Evolutionary conservation across 2,888 invertebrate genomes (phyloP).

Genomic region (Lepetodrilus schrolli): DNA sequence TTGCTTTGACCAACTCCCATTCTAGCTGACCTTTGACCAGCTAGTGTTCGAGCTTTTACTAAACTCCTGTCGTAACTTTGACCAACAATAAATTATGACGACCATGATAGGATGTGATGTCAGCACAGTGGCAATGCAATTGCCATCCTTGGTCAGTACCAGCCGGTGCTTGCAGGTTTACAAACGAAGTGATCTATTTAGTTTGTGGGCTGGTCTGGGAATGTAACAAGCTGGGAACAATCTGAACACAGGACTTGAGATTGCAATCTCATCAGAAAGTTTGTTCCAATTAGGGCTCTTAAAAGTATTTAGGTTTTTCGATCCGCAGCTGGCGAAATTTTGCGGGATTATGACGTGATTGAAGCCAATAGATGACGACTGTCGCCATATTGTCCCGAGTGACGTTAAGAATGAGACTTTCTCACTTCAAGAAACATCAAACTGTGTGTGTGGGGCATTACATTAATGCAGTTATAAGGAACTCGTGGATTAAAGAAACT

Average conservation of each 20-base stretch:
- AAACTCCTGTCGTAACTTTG: too few relatives aligned
- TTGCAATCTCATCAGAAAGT: background rate
- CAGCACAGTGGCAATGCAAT: too few relatives aligned
- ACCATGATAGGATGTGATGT: too few relatives aligned
- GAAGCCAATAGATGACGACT: background rate
- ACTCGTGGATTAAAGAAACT: background rate
- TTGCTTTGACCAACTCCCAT: too few relatives aligned
- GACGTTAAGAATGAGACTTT: background rate
- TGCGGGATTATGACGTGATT: background rate
- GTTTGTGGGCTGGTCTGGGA: too few relatives aligned
- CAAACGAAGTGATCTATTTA: too few relatives aligned
- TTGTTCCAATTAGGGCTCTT: background rate
- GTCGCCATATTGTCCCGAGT: background rate
- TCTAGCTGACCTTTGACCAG: too few relatives aligned
- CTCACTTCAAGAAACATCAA: background rate
- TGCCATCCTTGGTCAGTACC: background rate
- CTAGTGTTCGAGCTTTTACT: too few relatives aligned
- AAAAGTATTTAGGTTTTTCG: background rate
- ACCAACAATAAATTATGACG: too few relatives aligned
- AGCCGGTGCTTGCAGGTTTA: too few relatives aligned
- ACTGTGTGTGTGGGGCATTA: background rate
- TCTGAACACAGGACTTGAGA: too few relatives aligned
- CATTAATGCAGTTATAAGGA: background rate
- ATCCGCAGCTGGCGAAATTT: background rate
- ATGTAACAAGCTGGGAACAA: too few relatives aligned